Conservation (phyloP, 2,113 vertebrate species). For the Myanophis thanlyinensis region DNA sequence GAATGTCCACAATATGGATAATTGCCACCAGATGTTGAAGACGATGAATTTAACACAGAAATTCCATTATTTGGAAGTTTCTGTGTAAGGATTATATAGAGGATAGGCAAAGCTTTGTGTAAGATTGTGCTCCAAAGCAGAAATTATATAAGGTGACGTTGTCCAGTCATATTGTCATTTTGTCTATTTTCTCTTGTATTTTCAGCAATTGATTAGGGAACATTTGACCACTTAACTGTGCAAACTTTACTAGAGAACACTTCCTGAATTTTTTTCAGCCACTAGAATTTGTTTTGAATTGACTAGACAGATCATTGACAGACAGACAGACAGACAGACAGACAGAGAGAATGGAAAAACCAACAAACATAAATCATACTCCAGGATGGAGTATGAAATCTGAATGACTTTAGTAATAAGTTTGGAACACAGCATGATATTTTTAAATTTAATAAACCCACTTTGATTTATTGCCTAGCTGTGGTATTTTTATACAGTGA, state of each 20-base stretch:
- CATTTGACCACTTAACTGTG: neutral
- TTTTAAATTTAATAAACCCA: constrained; percentile 41
- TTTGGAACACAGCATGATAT: neutral
- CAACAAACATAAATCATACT: neutral
- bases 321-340: neutral
- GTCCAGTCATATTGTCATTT: neutral
- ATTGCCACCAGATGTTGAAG: neutral
- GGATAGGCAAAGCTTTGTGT: neutral
- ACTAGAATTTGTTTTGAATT: neutral
- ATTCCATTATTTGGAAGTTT: neutral
- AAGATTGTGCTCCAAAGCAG: neutral
- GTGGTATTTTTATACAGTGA: constrained; percentile 9
- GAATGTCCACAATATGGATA: neutral
- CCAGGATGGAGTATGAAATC: neutral
- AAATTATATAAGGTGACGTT: neutral
- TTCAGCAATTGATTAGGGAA: neutral
- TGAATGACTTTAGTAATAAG: neutral
- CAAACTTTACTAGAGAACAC: neutral
- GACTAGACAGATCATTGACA: neutral
- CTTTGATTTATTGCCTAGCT: constrained; percentile 44
- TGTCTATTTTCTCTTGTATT: neutral
- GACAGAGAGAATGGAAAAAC: neutral
- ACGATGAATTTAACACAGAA: neutral
- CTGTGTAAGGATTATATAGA: neutral
- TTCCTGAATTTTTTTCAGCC: neutral